A percentile compares a stretch with the other conserved stretches of the same genome.
Evolutionary conservation across 1,140 invertebrate genomes (phyloP).

Genomic region (Rhopalosiphum maidis): DNA sequence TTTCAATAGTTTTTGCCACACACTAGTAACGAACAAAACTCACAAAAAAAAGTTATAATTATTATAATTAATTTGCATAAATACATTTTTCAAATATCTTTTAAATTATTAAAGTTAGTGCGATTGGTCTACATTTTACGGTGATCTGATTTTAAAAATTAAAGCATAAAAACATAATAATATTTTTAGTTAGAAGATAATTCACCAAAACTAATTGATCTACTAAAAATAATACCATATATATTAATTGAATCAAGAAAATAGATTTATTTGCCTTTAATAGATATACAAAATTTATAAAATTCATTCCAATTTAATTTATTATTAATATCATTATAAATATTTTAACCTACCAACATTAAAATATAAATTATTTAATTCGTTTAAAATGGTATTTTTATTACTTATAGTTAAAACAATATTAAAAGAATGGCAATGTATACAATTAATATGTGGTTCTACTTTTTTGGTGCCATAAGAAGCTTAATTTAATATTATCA

Average conservation of each 20-base stretch:
- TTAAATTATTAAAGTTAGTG: not conserved
- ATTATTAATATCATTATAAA: not conserved
- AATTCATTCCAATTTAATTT: not conserved
- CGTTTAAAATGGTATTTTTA: not conserved
- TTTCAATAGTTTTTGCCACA: no score
- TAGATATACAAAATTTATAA: not conserved
- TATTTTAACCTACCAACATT: not conserved
- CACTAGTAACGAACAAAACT: no score
- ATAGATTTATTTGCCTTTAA: not conserved
- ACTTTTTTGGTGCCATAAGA: not conserved
- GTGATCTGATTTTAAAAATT: not conserved
- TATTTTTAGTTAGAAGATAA: not conserved
- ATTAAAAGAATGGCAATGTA: not conserved
- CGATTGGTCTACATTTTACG: not conserved
- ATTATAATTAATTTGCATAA: not conserved
- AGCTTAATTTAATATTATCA: not conserved
- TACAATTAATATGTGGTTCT: not conserved
- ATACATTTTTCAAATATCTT: not conserved
- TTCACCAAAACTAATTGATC: not conserved
- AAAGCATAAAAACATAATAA: not conserved
- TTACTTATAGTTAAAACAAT: not conserved
- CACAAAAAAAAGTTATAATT: not conserved
- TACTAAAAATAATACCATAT: not conserved
- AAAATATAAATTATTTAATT: not conserved
- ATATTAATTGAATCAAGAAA: conserved; percentile 1